Conservation (phyloP, 2,797 vertebrate genomes). For the Cyclopterus lumpus region DNA sequence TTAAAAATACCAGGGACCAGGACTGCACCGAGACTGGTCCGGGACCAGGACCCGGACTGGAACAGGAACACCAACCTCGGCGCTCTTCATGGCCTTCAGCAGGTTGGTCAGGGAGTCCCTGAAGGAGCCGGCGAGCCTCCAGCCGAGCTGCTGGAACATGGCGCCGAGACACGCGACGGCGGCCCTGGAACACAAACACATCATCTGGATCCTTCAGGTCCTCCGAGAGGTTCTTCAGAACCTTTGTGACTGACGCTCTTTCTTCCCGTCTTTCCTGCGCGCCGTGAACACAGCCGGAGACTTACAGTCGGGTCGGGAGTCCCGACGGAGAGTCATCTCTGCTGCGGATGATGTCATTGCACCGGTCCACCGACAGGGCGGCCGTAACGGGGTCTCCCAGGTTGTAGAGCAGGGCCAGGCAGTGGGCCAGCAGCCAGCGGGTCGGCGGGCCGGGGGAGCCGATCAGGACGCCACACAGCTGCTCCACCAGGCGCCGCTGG, state of each 20-base stretch:
- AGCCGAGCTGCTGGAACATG: conserved; percentile 92
- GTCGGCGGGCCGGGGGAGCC: conserved; percentile 92
- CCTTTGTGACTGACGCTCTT: background rate
- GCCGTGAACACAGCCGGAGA: conserved; percentile 1
- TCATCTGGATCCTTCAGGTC: too few species aligned
- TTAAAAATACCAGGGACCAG: too few species aligned
- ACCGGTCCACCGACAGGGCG: conserved; percentile 90
- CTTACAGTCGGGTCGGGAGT: conserved; percentile 94
- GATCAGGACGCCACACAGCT: conserved; percentile 87
- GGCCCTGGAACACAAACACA: conserved; percentile 82
- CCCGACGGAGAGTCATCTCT: conserved; percentile 96
- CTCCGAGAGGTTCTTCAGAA: too few species aligned
- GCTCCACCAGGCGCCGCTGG: conserved; percentile 89
- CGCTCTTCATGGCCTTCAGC: conserved; percentile 93
- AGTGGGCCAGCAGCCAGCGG: conserved; percentile 90
- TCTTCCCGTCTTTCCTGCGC: background rate
- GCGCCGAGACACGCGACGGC: conserved; percentile 92
- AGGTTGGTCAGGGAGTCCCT: conserved; percentile 90
- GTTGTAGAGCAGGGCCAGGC: conserved; percentile 88
- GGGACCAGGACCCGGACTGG: too few species aligned
- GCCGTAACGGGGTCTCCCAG: conserved; percentile 89
- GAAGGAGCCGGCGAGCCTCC: conserved; percentile 88
- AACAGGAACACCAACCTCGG: conserved; percentile 78
- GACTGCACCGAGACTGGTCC: too few species aligned
- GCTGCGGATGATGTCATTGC: conserved; percentile 94